Conservation (phyloP, 2,888 invertebrate genomes). For the Escarpia spicata region DNA sequence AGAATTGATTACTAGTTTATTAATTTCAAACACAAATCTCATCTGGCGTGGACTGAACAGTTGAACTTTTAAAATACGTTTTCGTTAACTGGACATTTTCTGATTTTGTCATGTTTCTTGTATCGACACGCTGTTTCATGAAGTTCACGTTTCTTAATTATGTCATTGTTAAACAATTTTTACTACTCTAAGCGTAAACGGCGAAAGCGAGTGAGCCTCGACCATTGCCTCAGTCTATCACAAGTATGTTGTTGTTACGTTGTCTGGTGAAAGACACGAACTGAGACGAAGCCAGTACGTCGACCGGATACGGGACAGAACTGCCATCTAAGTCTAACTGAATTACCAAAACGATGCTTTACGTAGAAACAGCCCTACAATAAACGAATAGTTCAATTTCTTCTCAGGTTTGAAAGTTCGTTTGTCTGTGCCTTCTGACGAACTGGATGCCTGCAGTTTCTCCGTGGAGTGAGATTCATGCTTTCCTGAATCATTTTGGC, state of each 20-base stretch:
- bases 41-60: no score
- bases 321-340: background rate
- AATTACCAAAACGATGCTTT: background rate
- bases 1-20: no score
- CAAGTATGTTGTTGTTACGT: no score
- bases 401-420: background rate
- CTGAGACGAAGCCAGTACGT: no score
- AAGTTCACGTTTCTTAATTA: background rate
- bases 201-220: background rate
- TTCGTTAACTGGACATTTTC: no score
- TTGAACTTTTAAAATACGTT: no score
- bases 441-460: background rate
- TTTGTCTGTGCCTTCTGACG: background rate
- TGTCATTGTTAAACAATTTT: background rate
- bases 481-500: conserved; percentile 1
- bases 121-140: background rate
- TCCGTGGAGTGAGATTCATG: background rate
- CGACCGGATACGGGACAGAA: background rate
- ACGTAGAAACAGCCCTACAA: conserved; percentile 3
- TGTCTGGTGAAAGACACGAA: no score
- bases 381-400: conserved; percentile 6
- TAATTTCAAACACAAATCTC: no score
- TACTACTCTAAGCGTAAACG: background rate
- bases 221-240: background rate
- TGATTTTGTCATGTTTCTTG: no score